Evolutionary conservation across 1,140 invertebrate species (phyloP), one percentile per base, ranked within the genome.

Genomic region (Drosophila sp.): DNA sequence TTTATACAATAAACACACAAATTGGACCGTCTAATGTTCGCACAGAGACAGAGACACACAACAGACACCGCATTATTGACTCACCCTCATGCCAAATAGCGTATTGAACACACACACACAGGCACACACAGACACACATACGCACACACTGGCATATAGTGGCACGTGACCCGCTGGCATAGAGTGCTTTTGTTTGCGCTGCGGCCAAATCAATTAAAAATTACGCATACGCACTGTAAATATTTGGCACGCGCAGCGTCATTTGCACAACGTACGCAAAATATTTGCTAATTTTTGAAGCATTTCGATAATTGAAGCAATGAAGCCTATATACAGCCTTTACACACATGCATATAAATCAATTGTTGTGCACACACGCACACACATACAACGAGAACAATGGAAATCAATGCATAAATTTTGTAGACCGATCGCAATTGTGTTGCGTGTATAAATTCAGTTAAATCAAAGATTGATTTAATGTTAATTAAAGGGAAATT

Each of bases 151-250:
- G 16, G 14, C 51, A 40, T 40, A 56, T 9, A 48, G 2, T 9
- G 11, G 34, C 65, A 72, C 53, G 59, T 50, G 74, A 66, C 76
- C 66, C 57, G 27, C 38, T 53, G 72, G 36, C 58, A 34, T 53
- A 53, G 70, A 16, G 29, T 61, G 56, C 16, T 29, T 75, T 70
- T 86, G 84, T 86, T 86, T 74, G 61, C 73, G 65, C 34, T 89
- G 78, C 53, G 78, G 75, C 67, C 82, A 86, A 86, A 87, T 86
- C 82, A 86, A 86, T 86, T 89, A 87, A 89, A 87, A 87, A 87
- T 87, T 87, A 89, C 78, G 83, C 72, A 87, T 87, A 87, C 82
- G 83, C 82, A 82, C 63, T 76, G 82, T 66, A 78, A 89, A 87
- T 79, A 87, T 87, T 87, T 89, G 67, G 59, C 72, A 59, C 38